Conservation (phyloP, 2,113 vertebrate genomes). For the Hydropotes inermis region DNA sequence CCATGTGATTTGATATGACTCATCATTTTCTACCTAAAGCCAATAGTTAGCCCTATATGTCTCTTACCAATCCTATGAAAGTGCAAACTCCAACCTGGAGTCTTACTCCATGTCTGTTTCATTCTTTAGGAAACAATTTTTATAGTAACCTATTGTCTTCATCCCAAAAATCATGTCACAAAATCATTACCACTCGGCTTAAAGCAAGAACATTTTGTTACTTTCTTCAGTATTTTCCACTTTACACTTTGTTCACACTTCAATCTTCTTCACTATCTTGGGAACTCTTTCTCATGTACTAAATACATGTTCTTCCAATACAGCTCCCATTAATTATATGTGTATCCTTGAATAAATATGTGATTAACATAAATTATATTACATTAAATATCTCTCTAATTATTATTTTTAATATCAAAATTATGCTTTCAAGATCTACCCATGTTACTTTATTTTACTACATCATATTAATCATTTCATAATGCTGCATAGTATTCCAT, state of each 20-base stretch:
- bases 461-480: neutral
- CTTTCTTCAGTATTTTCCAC: neutral
- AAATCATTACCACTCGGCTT: neutral
- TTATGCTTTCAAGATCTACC: neutral
- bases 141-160: neutral
- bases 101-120: neutral
- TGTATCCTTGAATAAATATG: neutral
- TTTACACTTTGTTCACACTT: neutral
- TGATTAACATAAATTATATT: neutral
- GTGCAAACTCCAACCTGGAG: neutral
- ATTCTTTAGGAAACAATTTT: neutral
- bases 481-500: neutral
- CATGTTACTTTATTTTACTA: neutral
- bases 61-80: neutral
- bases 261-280: neutral
- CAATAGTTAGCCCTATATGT: neutral
- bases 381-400: neutral
- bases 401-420: neutral
- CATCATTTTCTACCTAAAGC: neutral
- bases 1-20: neutral
- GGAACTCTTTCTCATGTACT: neutral
- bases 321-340: neutral
- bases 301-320: neutral
- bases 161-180: neutral
- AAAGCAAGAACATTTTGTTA: neutral